Percentiles rank a stretch among this genome's conserved stretches.
phyloP scores from a whole-genome alignment of 2,113 vertebrate species.

The Pseudorhombus dupliciocellatus region DNA sequence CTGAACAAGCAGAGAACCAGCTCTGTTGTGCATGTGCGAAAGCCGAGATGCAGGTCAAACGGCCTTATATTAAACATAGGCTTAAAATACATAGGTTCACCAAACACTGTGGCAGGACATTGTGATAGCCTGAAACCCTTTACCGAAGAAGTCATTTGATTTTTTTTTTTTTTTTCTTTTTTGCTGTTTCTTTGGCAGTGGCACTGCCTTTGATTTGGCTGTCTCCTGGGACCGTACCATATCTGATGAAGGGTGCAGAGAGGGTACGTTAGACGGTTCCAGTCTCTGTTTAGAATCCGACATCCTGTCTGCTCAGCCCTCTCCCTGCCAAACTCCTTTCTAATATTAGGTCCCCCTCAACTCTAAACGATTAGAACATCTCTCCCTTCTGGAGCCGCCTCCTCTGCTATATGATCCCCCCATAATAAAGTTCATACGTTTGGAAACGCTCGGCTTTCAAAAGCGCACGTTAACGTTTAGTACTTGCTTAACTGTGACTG shows the following conservation, averaged over 20 bases:
- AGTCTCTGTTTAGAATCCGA: slow-evolving; percentile 49
- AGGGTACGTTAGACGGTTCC: slow-evolving; percentile 15
- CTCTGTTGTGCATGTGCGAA: too few species aligned
- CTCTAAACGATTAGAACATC: neutral
- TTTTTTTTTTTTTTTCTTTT: slow-evolving; percentile 11
- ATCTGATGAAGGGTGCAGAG: slow-evolving; percentile 39
- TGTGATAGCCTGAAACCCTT: slow-evolving; percentile 3
- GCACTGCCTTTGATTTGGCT: slow-evolving; percentile 19
- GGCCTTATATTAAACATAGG: neutral
- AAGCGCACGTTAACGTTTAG: neutral
- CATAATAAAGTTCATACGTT: neutral
- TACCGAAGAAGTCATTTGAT: slow-evolving; percentile 4
- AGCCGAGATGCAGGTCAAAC: too few species aligned
- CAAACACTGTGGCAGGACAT: neutral
- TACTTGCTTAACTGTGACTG: neutral
- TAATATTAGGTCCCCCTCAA: slow-evolving; percentile 33
- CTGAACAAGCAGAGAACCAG: too few species aligned
- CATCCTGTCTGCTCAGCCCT: slow-evolving; percentile 50
- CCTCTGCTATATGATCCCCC: slow-evolving; percentile 3
- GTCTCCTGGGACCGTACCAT: slow-evolving; percentile 34
- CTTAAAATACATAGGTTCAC: neutral
- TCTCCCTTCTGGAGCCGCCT: neutral
- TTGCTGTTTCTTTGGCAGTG: neutral
- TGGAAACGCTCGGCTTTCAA: neutral
- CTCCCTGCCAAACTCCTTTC: slow-evolving; percentile 39